Conservation (phyloP, 2,888 invertebrate genomes). For the Eupithecia subfuscata region DNA sequence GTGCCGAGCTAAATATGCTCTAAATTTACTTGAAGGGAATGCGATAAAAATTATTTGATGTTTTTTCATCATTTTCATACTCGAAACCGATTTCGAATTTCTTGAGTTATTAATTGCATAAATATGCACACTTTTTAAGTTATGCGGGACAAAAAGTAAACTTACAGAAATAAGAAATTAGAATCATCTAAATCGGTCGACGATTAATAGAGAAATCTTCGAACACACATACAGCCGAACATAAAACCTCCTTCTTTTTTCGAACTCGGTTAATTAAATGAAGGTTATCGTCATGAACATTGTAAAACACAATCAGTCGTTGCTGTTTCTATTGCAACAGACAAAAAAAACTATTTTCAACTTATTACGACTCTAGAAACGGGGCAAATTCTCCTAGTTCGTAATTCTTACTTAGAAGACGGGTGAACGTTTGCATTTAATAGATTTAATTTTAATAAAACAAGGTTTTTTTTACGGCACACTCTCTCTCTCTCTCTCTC, state of each 20-base stretch:
- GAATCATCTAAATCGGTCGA: no score
- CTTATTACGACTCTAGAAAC: background rate
- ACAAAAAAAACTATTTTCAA: background rate
- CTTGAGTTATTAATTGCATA: no score
- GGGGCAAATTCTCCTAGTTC: background rate
- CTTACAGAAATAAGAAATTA: no score
- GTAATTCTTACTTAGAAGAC: background rate
- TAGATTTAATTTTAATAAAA: slow-evolving; percentile 4
- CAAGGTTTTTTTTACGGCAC: background rate
- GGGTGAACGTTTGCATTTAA: slow-evolving; percentile 3
- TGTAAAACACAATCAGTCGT: background rate
- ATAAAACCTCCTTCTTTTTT: background rate
- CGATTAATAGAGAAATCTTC: no score
- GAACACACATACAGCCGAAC: background rate
- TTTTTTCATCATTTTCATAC: background rate
- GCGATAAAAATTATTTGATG: slow-evolving; percentile 6
- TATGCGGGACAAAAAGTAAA: no score
- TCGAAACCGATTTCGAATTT: no score
- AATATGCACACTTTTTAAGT: no score
- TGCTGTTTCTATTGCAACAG: background rate
- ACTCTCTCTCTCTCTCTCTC: no score
- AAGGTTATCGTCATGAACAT: background rate
- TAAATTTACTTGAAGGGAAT: slow-evolving; percentile 33
- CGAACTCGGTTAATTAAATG: background rate
- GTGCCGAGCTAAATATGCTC: slow-evolving; percentile 31